A percentile compares a stretch with the other conserved stretches of the same genome.
Evolutionary conservation across 2,888 invertebrate species (phyloP).

Genomic region (Caenorhabditis sp.): DNA sequence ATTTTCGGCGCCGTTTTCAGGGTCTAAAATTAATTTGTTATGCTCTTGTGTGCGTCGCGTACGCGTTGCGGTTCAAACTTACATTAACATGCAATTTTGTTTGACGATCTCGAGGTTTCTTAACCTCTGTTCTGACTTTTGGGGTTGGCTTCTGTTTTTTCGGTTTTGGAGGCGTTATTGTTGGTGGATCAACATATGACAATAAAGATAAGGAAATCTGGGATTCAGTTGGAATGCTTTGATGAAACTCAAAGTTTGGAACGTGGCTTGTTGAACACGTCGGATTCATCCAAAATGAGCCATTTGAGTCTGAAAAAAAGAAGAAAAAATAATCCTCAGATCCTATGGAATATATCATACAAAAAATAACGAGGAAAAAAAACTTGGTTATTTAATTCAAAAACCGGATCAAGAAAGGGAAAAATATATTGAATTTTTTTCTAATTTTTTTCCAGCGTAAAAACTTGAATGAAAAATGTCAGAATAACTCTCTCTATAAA

Average conservation of each 20-base stretch:
- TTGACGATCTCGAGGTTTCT: not conserved
- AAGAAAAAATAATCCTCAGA: not conserved
- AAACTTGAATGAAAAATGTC: no score
- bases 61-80: not conserved
- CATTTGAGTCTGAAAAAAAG: conserved; percentile 14
- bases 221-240: not conserved
- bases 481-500: no score
- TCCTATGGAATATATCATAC: not conserved
- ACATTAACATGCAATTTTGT: conserved; percentile 20
- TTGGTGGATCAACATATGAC: not conserved
- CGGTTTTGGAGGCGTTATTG: not conserved
- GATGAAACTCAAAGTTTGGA: not conserved
- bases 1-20: conserved; percentile 5
- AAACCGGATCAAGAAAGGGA: no score
- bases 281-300: conserved; percentile 11
- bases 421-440: no score
- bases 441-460: no score
- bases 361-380: not conserved
- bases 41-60: not conserved
- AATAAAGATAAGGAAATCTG: not conserved
- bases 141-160: not conserved
- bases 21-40: conserved; percentile 8
- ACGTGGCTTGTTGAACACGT: conserved; percentile 6
- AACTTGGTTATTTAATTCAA: not conserved
- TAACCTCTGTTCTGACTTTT: not conserved